phyloP scores from a whole-genome alignment of 2,113 vertebrate genomes.

The Zosterops hypoxanthus region DNA sequence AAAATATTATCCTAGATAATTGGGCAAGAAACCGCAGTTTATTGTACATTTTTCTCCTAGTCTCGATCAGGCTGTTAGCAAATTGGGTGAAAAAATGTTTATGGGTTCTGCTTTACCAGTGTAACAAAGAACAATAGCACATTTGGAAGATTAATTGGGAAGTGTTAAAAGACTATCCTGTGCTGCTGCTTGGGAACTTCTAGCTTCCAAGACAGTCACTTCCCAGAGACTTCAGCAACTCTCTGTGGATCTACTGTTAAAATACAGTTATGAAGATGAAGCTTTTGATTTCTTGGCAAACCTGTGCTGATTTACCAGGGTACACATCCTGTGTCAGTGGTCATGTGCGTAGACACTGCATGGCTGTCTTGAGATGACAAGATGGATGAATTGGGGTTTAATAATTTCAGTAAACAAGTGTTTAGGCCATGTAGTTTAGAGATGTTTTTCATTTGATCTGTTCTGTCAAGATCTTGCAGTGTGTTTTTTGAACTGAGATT shows the following conservation, averaged over 20 bases:
- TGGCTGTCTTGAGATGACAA: neutral
- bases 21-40: neutral
- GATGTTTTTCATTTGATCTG: neutral
- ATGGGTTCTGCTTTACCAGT: neutral
- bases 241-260: neutral
- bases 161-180: neutral
- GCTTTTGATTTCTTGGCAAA: neutral
- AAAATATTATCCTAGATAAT: neutral
- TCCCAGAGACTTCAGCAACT: neutral
- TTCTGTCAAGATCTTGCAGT: neutral
- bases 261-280: neutral
- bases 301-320: accelerated
- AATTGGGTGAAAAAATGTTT: neutral
- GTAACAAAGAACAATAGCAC: neutral
- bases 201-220: neutral
- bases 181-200: neutral
- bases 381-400: neutral
- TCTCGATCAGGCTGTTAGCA: neutral
- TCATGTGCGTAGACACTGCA: accelerated
- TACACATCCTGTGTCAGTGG: neutral
- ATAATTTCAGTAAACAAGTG: neutral
- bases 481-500: neutral
- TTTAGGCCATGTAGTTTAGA: neutral
- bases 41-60: neutral
- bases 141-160: neutral